Base-by-base conservation (phyloP, 2,113 vertebrate species). In the Carettochelys insculpta region DNA sequence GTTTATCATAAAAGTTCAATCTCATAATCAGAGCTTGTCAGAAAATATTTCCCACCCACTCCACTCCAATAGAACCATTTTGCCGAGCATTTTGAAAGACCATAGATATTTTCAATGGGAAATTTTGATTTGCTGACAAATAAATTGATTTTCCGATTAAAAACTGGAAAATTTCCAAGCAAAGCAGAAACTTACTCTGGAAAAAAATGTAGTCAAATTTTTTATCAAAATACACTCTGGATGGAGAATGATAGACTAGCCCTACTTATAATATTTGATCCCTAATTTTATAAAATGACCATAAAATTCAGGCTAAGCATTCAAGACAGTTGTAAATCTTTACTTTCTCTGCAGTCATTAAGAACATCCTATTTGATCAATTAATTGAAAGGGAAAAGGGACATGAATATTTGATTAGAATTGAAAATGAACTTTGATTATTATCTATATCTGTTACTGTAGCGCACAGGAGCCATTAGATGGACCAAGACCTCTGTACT, bases 291-390 rank as follows among this genome's bases (percentile, higher is more conserved):
- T 61, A 76, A 19, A 77, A 84, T 68, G 87, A 80, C 90, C 78
- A 41, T 41, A 54, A 76, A 89, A 80, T 71, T 90, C 88, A 38
- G 8, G 85, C 24, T 1, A 1, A 24, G 81, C 92, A 92, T 93
- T 96, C 87, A 87, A 76, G 51, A 71, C 50, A 80, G 41, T 79
- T 92, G 80, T 58, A 82, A 24, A 80, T 87, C 91, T 73, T 81
- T 41, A 88, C 76, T 61, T 11, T 61, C 68, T 76, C 94, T 87
- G 93, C 80, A 90, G 93, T 95, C 88, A 82, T 76, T 80, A 76
- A 47, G 94, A 92, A 92, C 81, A 86, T 16, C 48, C 89, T 92
- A 89, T 51, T 85, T 84, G 85, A 93, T 89, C 84, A 94, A 90
- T 76, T 54, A 71, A 47, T 50, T 85, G 84, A 38, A 75, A 87